Base-by-base conservation (phyloP, 1,140 invertebrate genomes). In the Tetraneura akinire region DNA sequence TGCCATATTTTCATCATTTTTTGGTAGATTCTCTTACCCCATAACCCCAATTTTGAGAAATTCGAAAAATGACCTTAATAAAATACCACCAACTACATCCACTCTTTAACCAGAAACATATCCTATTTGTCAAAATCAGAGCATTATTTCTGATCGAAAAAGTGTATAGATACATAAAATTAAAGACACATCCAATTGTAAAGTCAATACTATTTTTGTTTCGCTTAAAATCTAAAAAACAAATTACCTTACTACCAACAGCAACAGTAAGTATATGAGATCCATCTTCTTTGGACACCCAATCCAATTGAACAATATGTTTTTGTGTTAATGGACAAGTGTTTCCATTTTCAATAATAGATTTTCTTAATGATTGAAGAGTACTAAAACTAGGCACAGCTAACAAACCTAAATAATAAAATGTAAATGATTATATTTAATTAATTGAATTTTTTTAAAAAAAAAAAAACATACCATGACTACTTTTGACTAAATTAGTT, bases 231-330 rank as follows among this genome's bases (percentile, higher is more conserved):
- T n/a, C n/a, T 26, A 18, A 49, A 70, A 10, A 49, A 49, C 26
- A 29, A 21, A n/a, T 51, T 83, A 86, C 86, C 86, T 98, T 96
- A 70, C 95, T 96, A 1, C 96, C 96, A 66, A 99, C 94, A 0
- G 93, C 96, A 0, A 99, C 96, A 0, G 98, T 99, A 10, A 99
- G 86, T 83, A 99, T 96, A 86, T 99, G 97, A 0, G 96, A 96
- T 3, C 98, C 98, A 86, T 99, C 97, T 85, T 99, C 97, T 82
- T 97, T 97, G 0, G 97, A 98, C 4, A 98, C 97, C 98, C 98
- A 99, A 87, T 99, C 98, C 45, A 99, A 86, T 84, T 98, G 96
- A 1, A 99, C 84, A 6, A 94, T 85, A 86, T 94, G 92, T 86
- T 95, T 95, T 84, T 95, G 93, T 0, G 93, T 94, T 1, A 96